Conservation (phyloP, 2,113 vertebrate genomes). For the Aphyosemion australe region DNA sequence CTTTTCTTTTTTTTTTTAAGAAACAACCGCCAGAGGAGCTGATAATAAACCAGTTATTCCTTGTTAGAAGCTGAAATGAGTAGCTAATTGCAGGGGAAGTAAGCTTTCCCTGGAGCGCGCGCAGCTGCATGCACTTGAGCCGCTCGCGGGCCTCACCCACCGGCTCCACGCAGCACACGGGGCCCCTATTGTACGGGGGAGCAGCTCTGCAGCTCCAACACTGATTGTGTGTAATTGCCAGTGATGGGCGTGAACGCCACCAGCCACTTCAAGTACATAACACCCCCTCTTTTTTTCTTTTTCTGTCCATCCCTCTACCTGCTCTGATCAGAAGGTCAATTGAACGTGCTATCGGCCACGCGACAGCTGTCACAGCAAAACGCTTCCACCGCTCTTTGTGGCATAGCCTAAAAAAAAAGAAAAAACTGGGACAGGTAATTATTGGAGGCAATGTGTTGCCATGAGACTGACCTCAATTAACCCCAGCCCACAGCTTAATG, state of each 20-base stretch:
- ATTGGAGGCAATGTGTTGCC: slow-evolving; percentile 21
- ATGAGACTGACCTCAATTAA: slow-evolving; percentile 88
- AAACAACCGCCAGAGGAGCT: slow-evolving; percentile 83
- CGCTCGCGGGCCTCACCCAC: slow-evolving; percentile 82
- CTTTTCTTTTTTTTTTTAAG: slow-evolving; percentile 15
- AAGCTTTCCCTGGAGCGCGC: slow-evolving; percentile 84
- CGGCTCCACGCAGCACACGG: slow-evolving; percentile 88
- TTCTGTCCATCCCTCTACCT: slow-evolving; percentile 79
- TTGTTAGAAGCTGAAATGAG: slow-evolving; percentile 87
- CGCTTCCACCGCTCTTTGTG: slow-evolving; percentile 72
- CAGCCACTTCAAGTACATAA: slow-evolving; percentile 88
- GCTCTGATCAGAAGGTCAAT: slow-evolving; percentile 68
- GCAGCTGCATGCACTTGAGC: slow-evolving; percentile 99
- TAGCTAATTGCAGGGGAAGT: slow-evolving; percentile 94
- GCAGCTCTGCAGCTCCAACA: slow-evolving; percentile 89
- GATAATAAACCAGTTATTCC: slow-evolving; percentile 86
- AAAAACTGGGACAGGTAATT: slow-evolving; percentile 36
- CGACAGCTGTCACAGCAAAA: slow-evolving; percentile 87
- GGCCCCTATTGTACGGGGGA: slow-evolving; percentile 87
- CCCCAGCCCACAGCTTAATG: slow-evolving; percentile 72
- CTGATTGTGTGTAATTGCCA: slow-evolving; percentile 98
- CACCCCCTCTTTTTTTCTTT: slow-evolving; percentile 56
- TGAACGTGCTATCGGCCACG: slow-evolving; percentile 65
- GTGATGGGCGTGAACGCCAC: slow-evolving; percentile 87
- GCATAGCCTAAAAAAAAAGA: slow-evolving; percentile 75